Conservation (phyloP, 2,113 vertebrate genomes). For the Amphiprion percula region DNA sequence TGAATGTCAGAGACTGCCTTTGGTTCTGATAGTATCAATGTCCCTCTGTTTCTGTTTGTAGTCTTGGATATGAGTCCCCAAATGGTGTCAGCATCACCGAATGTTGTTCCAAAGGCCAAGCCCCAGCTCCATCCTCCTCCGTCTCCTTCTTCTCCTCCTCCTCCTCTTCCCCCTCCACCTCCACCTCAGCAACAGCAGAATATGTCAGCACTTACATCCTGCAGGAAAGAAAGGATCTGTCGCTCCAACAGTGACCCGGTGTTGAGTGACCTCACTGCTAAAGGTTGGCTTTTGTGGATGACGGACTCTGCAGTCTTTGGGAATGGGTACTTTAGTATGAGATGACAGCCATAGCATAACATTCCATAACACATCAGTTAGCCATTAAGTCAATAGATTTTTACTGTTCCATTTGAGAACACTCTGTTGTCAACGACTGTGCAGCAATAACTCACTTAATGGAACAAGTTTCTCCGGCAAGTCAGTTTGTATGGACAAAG, state of each 20-base stretch:
- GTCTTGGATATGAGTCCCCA: constrained; percentile 6
- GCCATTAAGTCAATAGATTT: too few species aligned
- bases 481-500: too few species aligned
- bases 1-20: neutral
- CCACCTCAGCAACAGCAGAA: constrained; percentile 4
- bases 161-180: neutral
- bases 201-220: neutral
- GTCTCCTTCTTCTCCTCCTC: neutral
- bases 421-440: too few species aligned
- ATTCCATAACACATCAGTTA: too few species aligned
- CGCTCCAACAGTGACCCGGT: constrained; percentile 86
- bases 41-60: neutral
- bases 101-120: neutral
- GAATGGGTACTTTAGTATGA: neutral
- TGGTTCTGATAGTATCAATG: neutral
- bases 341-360: too few species aligned
- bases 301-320: neutral
- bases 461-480: too few species aligned
- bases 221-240: constrained; percentile 54
- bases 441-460: too few species aligned
- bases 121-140: neutral
- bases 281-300: constrained; percentile 78
- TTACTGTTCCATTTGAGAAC: too few species aligned
- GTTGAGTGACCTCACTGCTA: constrained; percentile 74
- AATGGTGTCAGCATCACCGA: neutral